Evolutionary conservation across 2,113 vertebrate species (phyloP).

Genomic region (Platysternon megacephalum): DNA sequence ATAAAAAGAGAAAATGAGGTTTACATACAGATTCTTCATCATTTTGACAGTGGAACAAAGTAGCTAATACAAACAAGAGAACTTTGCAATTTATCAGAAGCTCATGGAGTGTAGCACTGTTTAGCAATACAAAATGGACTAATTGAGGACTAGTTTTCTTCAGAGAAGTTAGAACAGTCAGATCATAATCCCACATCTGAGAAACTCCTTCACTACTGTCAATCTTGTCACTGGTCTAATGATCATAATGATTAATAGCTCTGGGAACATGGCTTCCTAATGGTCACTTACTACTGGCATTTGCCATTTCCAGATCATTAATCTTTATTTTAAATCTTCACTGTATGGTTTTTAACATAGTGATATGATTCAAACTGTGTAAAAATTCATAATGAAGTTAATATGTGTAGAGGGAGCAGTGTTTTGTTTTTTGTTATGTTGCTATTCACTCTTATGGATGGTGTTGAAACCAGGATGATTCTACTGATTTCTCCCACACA

Average conservation of each 20-base stretch:
- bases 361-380: background rate
- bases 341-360: background rate
- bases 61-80: background rate
- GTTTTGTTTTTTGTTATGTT: background rate
- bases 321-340: background rate
- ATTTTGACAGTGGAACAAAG: background rate
- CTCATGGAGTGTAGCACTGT: background rate
- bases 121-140: rapidly evolving
- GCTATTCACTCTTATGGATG: background rate
- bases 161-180: background rate
- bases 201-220: background rate
- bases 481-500: background rate
- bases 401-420: background rate
- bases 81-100: background rate
- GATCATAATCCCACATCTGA: rapidly evolving
- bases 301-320: background rate
- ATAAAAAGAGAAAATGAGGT: background rate
- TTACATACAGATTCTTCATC: background rate
- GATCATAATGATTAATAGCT: background rate
- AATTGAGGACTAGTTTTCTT: background rate
- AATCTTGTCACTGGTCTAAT: background rate
- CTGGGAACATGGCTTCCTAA: background rate
- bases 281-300: background rate
- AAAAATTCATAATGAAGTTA: background rate
- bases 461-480: background rate